These are phyloP conservation scores for Dendrolimus pini DNA, from an alignment of 2,888 invertebrate species.

Conservation along the genomic window DNA sequence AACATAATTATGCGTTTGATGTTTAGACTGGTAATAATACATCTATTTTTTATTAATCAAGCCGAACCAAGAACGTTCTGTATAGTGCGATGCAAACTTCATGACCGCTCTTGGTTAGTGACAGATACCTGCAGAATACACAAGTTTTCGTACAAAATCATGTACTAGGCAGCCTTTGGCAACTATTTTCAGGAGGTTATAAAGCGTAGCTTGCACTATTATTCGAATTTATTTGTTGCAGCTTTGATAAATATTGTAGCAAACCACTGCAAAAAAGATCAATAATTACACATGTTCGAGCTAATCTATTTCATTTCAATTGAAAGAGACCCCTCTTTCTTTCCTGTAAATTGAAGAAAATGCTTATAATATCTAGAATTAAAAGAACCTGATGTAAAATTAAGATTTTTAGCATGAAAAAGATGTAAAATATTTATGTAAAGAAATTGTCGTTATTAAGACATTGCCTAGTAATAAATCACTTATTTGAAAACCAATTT, in stretches of 20 bases:
- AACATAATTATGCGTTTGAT: too few species aligned
- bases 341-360: conserved; percentile 3
- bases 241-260: conserved; percentile 57
- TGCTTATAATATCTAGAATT: conserved; percentile 34
- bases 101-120: too few species aligned
- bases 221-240: conserved; percentile 4
- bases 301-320: conserved; percentile 13
- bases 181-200: too few species aligned
- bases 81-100: too few species aligned
- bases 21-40: too few species aligned
- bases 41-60: too few species aligned
- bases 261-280: conserved; percentile 12
- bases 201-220: too few species aligned
- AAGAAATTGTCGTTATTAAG: conserved; percentile 47
- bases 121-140: too few species aligned
- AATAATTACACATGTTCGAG: conserved; percentile 5
- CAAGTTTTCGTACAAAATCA: too few species aligned
- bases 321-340: conserved; percentile 6
- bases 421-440: conserved; percentile 60
- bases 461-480: conserved; percentile 33
- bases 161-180: too few species aligned
- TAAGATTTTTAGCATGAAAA: conserved; percentile 54
- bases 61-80: too few species aligned
- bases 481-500: conserved; percentile 26
- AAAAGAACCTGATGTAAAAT: conserved; percentile 40